phyloP scores from a whole-genome alignment of 2,113 vertebrate genomes.

The Anarhynchus alexandrinus region DNA sequence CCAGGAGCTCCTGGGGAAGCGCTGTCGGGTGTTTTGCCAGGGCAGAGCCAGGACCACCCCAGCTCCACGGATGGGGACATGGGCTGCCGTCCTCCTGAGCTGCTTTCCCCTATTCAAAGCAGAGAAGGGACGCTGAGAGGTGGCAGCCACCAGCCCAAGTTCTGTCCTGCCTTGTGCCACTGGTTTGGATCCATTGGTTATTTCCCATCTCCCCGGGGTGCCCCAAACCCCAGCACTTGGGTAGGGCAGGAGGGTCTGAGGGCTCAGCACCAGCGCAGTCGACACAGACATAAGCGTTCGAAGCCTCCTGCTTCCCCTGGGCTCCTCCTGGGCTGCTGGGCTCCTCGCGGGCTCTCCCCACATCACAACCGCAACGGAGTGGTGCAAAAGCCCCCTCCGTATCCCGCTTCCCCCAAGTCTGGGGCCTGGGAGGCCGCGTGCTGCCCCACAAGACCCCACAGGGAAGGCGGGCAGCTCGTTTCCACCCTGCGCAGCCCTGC shows the following conservation, averaged over 20 bases:
- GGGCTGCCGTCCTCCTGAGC: background rate
- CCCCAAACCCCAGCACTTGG: background rate
- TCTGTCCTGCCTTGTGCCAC: background rate
- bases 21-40: background rate
- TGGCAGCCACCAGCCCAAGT: background rate
- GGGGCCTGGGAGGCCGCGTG: background rate
- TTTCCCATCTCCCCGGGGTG: background rate
- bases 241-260: background rate
- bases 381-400: background rate
- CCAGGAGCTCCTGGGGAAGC: background rate
- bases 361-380: fast-evolving
- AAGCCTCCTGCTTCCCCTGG: background rate
- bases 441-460: background rate
- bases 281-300: fast-evolving
- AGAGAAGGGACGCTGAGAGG: background rate
- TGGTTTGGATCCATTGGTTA: background rate
- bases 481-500: background rate
- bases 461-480: background rate
- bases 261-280: background rate
- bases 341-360: background rate
- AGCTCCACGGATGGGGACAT: fast-evolving
- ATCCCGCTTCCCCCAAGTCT: background rate
- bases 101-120: background rate
- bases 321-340: background rate
- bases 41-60: background rate